phyloP scores from a whole-genome alignment of 2,888 invertebrate genomes.

The Beris morrisii region DNA sequence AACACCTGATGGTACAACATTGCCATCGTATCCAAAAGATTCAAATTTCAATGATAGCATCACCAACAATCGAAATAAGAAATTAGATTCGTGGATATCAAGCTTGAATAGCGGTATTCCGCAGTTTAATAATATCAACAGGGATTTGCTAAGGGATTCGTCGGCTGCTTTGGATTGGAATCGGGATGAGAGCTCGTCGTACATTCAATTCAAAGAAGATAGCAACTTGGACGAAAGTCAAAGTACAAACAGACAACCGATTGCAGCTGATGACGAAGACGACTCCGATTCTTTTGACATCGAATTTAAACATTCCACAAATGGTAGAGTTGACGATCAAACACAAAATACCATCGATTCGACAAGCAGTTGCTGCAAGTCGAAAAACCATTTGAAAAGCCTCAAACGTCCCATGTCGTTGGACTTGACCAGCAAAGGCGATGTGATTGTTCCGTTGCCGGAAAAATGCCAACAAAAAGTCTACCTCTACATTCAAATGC shows the following conservation, averaged over 20 bases:
- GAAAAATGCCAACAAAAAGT: slow-evolving; percentile 57
- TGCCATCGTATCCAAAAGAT: slow-evolving; percentile 42
- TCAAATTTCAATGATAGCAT: slow-evolving; percentile 15
- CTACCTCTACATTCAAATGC: slow-evolving; percentile 97
- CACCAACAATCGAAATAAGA: slow-evolving; percentile 26
- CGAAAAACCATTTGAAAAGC: slow-evolving; percentile 17
- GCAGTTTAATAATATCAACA: slow-evolving; percentile 31
- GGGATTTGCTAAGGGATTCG: slow-evolving; percentile 41
- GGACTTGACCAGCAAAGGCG: slow-evolving; percentile 46
- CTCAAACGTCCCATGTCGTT: slow-evolving; percentile 52
- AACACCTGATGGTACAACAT: slow-evolving; percentile 50
- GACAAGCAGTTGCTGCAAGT: slow-evolving; percentile 1
- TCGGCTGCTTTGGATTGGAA: slow-evolving; percentile 31
- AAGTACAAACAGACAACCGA: slow-evolving; percentile 38
- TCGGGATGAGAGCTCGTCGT: slow-evolving; percentile 50
- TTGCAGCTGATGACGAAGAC: slow-evolving; percentile 44
- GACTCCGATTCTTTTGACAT: slow-evolving; percentile 55
- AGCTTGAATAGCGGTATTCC: slow-evolving; percentile 35
- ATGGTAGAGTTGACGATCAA: not conserved
- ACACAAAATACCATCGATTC: slow-evolving; percentile 3
- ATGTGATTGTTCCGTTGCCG: slow-evolving; percentile 29
- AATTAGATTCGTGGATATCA: slow-evolving; percentile 40
- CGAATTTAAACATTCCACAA: slow-evolving; percentile 50
- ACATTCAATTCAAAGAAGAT: slow-evolving; percentile 43
- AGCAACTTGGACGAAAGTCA: slow-evolving; percentile 5